These are phyloP conservation scores for Drosophila paramelanica DNA, from an alignment of 2,888 invertebrate species.

Conservation along the genomic window DNA sequence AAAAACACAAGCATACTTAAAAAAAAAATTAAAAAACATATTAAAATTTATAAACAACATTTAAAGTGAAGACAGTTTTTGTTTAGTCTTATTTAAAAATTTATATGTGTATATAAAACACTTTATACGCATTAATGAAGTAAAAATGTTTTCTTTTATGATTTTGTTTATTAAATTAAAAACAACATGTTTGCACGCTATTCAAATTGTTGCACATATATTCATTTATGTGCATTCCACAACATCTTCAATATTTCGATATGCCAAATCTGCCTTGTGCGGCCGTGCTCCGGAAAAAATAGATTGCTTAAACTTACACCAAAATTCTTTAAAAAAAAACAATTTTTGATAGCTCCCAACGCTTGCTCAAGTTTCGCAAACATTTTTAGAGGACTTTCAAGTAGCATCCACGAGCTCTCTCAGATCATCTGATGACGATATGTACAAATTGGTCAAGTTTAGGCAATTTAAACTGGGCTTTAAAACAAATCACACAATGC, in stretches of 20 bases:
- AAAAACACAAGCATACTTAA: constrained; percentile 55
- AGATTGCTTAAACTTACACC: constrained; percentile 70
- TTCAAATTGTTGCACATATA: constrained; percentile 5
- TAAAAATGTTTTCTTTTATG: constrained; percentile 26
- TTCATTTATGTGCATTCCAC: constrained; percentile 17
- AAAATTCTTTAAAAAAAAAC: constrained; percentile 66
- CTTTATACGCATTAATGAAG: constrained; percentile 29
- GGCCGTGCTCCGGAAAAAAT: constrained; percentile 19
- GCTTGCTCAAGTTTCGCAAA: constrained; percentile 50
- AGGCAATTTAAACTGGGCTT: constrained; percentile 53
- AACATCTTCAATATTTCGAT: constrained; percentile 42
- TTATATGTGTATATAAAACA: constrained; percentile 69
- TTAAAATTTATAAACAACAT: constrained; percentile 34
- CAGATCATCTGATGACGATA: constrained; percentile 90
- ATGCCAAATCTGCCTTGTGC: constrained; percentile 21
- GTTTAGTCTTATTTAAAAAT: constrained; percentile 57
- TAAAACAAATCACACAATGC: constrained; percentile 1
- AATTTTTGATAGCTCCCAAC: constrained; percentile 54
- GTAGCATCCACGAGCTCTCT: constrained; percentile 81
- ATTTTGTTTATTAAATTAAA: constrained; percentile 24
- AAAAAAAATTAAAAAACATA: constrained; percentile 32
- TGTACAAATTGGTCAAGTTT: constrained; percentile 87
- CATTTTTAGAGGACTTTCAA: constrained; percentile 49
- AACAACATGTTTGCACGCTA: constrained; percentile 53
- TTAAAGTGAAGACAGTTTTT: constrained; percentile 64